Percentiles rank a stretch among this genome's conserved stretches.
These are phyloP conservation scores for Aphelenchoides bicaudatus DNA, from an alignment of 2,888 invertebrate genomes.

Conservation along the genomic window DNA sequence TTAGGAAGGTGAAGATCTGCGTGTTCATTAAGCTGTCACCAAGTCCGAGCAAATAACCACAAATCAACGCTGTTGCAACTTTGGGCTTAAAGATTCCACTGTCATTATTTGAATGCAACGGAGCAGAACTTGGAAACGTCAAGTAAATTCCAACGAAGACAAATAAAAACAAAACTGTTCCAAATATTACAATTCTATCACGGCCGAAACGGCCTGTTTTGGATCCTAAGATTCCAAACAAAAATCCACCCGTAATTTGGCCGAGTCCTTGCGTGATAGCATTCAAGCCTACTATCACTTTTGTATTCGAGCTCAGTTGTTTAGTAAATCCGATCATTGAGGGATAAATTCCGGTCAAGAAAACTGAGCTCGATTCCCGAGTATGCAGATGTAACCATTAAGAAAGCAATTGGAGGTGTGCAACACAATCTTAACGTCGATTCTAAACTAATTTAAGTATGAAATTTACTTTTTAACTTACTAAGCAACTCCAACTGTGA, in stretches of 20 bases:
- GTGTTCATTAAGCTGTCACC: constrained; percentile 92
- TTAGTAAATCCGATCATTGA: constrained; percentile 82
- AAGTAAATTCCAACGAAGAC: constrained; percentile 62
- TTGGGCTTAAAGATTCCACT: constrained; percentile 51
- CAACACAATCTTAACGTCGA: constrained; percentile 75
- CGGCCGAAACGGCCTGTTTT: constrained; percentile 71
- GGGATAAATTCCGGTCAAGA: constrained; percentile 91
- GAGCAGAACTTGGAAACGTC: constrained; percentile 66
- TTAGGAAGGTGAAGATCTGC: constrained; percentile 80
- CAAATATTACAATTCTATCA: constrained; percentile 82
- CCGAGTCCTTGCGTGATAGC: constrained; percentile 91
- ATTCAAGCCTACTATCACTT: constrained; percentile 75
- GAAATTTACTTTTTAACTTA: constrained; percentile 11
- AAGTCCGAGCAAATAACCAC: constrained; percentile 86
- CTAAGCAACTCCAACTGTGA: constrained; percentile 20
- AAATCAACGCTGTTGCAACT: constrained; percentile 69
- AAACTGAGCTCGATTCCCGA: constrained; percentile 61
- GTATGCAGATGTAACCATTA: constrained; percentile 30
- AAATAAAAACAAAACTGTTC: constrained; percentile 77
- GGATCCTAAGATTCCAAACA: constrained; percentile 31
- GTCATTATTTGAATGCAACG: constrained; percentile 66
- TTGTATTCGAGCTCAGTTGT: constrained; percentile 65
- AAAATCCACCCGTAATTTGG: constrained; percentile 65
- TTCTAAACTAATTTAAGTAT: constrained; percentile 33
- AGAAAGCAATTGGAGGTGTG: constrained; percentile 64